These are phyloP conservation scores for Lagorchestes hirsutus DNA, from an alignment of 2,797 vertebrate species.

Conservation along the genomic window DNA sequence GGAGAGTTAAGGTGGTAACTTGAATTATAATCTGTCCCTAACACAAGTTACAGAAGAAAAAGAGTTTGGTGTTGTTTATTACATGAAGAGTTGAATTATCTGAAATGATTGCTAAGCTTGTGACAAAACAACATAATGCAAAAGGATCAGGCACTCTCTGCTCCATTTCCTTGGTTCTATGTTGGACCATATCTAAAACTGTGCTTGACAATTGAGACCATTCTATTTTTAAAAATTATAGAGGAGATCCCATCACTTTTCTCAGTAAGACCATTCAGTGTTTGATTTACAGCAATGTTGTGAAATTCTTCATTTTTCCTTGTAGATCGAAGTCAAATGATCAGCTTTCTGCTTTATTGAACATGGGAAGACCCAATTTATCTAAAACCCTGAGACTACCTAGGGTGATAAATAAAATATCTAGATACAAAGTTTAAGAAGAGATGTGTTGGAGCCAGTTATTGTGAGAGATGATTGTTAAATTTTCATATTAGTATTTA, in stretches of 20 bases:
- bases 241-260: background rate
- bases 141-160: background rate
- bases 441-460: background rate
- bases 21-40: background rate
- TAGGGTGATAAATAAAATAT: background rate
- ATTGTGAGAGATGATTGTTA: background rate
- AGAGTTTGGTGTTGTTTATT: background rate
- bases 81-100: background rate
- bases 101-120: background rate
- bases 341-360: slow-evolving; percentile 22
- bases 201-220: background rate
- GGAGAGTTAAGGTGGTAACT: background rate
- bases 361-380: slow-evolving; percentile 2
- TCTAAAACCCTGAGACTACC: background rate
- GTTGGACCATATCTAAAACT: background rate
- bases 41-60: background rate
- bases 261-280: background rate
- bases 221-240: slow-evolving; percentile 29
- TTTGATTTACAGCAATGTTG: background rate
- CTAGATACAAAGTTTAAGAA: background rate
- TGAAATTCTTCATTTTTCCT: background rate
- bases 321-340: background rate
- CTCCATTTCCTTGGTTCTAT: background rate
- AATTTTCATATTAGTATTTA: background rate
- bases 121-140: background rate